These are phyloP conservation scores for Coremacera marginata DNA, from an alignment of 2,888 invertebrate genomes.

Conservation along the genomic window DNA sequence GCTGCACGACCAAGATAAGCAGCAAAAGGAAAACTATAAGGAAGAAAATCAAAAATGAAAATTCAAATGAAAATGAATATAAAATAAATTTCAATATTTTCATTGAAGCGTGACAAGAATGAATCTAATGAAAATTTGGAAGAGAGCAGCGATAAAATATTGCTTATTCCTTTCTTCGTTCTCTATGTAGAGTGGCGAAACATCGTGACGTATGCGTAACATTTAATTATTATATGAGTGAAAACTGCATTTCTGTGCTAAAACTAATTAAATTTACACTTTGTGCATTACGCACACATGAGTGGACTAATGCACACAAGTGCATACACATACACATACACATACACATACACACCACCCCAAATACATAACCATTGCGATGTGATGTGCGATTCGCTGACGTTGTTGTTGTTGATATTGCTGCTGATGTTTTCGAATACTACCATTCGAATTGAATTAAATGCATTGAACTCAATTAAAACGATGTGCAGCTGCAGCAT, in stretches of 20 bases:
- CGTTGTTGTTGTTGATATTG: too few relatives aligned
- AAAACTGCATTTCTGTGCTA: background rate
- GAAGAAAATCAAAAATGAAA: background rate
- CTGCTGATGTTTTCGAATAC: too few relatives aligned
- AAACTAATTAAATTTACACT: slow-evolving; percentile 17
- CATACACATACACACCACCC: too few relatives aligned
- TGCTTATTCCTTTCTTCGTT: background rate
- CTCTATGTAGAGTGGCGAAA: background rate
- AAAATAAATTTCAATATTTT: background rate
- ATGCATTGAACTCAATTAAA: slow-evolving; percentile 6
- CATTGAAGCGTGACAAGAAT: background rate
- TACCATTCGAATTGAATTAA: background rate
- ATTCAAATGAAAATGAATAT: background rate
- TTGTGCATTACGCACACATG: background rate
- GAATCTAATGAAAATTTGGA: background rate
- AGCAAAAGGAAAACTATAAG: background rate
- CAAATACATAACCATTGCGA: too few relatives aligned
- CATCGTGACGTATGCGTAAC: too few relatives aligned
- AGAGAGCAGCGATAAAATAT: background rate
- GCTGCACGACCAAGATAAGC: background rate
- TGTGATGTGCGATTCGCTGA: too few relatives aligned
- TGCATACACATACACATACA: too few relatives aligned
- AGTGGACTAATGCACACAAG: too few relatives aligned
- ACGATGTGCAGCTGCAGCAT: background rate
- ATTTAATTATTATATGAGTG: too few relatives aligned